These are phyloP conservation scores for Hololepta plana DNA, from an alignment of 2,888 invertebrate species.

Conservation along the genomic window DNA sequence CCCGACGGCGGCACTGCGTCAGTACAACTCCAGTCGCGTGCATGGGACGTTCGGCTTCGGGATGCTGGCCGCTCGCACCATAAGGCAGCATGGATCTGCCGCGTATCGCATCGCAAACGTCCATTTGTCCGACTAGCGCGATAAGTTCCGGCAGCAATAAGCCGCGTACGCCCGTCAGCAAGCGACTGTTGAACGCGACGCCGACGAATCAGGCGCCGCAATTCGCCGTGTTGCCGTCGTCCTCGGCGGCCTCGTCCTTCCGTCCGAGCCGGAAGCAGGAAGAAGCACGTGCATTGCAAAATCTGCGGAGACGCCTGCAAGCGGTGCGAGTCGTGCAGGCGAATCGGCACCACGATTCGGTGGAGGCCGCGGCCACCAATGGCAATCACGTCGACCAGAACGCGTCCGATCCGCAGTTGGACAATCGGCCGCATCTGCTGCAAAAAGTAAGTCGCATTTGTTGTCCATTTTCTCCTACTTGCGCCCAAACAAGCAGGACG, in stretches of 20 bases:
- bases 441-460: conserved; percentile 34
- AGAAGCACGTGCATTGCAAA: conserved; percentile 50
- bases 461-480: no score
- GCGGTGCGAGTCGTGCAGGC: conserved; percentile 35
- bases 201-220: conserved; percentile 5
- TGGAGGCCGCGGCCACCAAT: conserved; percentile 13
- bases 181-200: conserved; percentile 18
- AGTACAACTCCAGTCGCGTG: conserved; percentile 15
- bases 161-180: conserved; percentile 18
- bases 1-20: conserved; percentile 6
- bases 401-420: conserved; percentile 33
- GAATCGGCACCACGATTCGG: conserved; percentile 23
- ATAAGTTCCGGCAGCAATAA: conserved; percentile 7
- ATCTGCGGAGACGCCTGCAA: conserved; percentile 47
- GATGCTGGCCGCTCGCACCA: conserved; percentile 18
- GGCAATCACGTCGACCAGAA: conserved; percentile 12
- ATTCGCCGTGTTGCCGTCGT: conserved; percentile 22
- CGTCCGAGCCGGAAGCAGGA: conserved; percentile 48
- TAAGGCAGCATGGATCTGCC: conserved; percentile 24
- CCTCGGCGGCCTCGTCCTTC: conserved; percentile 29
- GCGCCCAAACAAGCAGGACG: no score
- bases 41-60: conserved; percentile 14
- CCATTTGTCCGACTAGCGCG: conserved; percentile 21
- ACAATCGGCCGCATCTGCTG: conserved; percentile 44
- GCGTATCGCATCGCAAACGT: conserved; percentile 23